Evolutionary conservation across 2,113 vertebrate species (phyloP).

Genomic region (Physeter macrocephalus): DNA sequence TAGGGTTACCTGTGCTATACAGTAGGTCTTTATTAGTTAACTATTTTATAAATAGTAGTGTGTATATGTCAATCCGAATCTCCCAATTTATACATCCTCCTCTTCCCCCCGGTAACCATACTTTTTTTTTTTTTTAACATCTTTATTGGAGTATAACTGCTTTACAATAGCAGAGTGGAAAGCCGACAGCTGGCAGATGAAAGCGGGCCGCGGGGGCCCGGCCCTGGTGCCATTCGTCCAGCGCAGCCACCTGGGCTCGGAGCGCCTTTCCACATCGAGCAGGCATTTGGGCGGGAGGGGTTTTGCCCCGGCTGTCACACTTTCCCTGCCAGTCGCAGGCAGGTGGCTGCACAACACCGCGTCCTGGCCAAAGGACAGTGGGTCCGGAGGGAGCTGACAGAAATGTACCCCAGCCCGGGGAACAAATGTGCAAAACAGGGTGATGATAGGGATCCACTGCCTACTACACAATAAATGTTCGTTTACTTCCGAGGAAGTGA

Average conservation of each 20-base stretch:
- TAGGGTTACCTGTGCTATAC: background rate
- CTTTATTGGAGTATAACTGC: no score
- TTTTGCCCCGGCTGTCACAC: background rate
- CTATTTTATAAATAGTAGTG: background rate
- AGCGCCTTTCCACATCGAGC: background rate
- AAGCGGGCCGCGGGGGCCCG: background rate
- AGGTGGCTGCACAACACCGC: background rate
- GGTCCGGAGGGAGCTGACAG: background rate
- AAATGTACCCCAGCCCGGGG: background rate
- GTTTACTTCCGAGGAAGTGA: background rate
- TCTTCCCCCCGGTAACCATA: no score
- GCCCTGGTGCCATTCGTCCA: rapidly evolving
- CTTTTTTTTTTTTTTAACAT: no score
- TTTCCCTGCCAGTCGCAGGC: rapidly evolving
- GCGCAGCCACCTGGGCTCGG: background rate
- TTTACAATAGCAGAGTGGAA: rapidly evolving
- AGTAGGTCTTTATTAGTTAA: background rate
- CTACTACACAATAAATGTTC: background rate
- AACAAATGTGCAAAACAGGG: background rate
- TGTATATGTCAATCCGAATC: no score
- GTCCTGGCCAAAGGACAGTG: background rate
- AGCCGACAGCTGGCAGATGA: rapidly evolving
- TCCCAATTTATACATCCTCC: no score
- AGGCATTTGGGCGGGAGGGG: background rate
- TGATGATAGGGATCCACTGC: background rate